Conservation (phyloP, 2,888 invertebrate species). For the Hirudinaria manillensis region DNA sequence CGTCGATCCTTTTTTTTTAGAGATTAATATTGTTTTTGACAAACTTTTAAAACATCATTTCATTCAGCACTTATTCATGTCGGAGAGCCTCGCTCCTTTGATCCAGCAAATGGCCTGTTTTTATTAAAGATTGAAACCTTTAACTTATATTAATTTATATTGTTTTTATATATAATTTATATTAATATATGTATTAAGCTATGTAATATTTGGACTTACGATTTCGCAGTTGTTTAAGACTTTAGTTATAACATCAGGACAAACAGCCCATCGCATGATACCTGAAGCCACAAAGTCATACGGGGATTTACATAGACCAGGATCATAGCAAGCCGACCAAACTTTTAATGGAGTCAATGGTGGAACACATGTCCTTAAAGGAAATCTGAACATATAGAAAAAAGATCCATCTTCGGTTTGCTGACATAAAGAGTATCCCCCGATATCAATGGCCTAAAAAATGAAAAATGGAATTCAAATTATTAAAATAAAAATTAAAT, state of each 20-base stretch:
- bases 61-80: no score
- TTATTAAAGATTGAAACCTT: no score
- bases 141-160: no score
- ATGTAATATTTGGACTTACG: background rate
- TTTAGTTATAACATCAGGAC: slow-evolving; percentile 26
- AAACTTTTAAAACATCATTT: no score
- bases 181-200: no score
- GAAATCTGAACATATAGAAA: slow-evolving; percentile 16
- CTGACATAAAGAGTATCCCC: slow-evolving; percentile 18
- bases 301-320: slow-evolving; percentile 20
- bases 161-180: no score
- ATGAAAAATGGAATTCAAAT: background rate
- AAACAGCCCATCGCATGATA: slow-evolving; percentile 6
- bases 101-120: no score
- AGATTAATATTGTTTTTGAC: no score
- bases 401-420: slow-evolving; percentile 1
- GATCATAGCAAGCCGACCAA: slow-evolving; percentile 26
- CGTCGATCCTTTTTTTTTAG: no score
- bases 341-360: slow-evolving; percentile 13
- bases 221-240: slow-evolving; percentile 16
- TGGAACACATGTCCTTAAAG: slow-evolving; percentile 8
- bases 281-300: slow-evolving; percentile 19
- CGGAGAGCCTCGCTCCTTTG: no score
- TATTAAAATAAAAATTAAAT: background rate
- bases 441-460: slow-evolving; percentile 9